phyloP scores from a whole-genome alignment of 2,797 vertebrate species.

The Myotis vivesi region DNA sequence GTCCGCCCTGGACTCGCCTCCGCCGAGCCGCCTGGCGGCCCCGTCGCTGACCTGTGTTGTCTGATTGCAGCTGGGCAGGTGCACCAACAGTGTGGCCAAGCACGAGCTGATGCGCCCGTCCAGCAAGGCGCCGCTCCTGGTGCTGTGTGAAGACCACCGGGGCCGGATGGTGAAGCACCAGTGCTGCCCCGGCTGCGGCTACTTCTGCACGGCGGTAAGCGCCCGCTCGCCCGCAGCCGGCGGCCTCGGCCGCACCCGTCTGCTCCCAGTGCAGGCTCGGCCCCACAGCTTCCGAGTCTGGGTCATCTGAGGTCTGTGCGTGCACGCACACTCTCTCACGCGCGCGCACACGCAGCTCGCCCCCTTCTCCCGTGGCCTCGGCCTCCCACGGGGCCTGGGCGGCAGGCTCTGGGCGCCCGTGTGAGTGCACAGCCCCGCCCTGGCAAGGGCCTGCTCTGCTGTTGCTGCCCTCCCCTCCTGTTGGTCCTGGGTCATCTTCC shows the following conservation, averaged over 20 bases:
- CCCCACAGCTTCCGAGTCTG: background rate
- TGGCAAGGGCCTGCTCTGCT: fast-evolving
- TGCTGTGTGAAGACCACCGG: conserved; percentile 98
- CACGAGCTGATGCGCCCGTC: conserved; percentile 99
- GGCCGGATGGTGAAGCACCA: conserved; percentile 98
- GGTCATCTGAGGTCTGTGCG: background rate
- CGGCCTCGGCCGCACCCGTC: background rate
- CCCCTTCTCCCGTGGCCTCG: background rate
- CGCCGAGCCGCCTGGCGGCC: background rate
- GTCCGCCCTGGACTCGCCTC: background rate
- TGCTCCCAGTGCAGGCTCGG: background rate
- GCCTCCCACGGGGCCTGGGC: fast-evolving
- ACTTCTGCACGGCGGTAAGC: conserved; percentile 98
- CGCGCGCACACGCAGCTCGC: fast-evolving
- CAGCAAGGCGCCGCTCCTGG: conserved; percentile 95
- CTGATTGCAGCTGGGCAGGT: conserved; percentile 90
- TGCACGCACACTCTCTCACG: background rate
- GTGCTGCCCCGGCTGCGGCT: conserved; percentile 98
- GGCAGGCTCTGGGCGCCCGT: background rate
- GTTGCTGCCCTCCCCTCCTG: background rate
- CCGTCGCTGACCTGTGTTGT: conserved; percentile 49
- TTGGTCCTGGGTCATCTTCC: background rate
- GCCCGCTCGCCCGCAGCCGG: background rate
- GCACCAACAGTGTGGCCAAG: conserved; percentile 93
- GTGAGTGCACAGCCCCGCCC: background rate